Base-by-base conservation (phyloP, 2,888 invertebrate genomes). In the Nineta flava region DNA sequence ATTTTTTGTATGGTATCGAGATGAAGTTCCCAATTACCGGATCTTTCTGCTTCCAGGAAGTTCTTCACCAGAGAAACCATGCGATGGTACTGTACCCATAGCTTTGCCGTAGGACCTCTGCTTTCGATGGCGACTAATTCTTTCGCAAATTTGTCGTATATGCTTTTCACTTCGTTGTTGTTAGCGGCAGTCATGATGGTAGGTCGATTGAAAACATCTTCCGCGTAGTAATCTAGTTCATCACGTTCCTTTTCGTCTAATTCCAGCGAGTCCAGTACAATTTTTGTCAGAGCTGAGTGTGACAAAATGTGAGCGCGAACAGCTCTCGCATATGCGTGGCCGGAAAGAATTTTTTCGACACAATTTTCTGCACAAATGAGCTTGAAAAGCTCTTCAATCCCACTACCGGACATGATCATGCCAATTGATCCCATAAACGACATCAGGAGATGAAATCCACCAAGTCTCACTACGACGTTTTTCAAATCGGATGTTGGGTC, bases 391-490 rank as follows among this genome's bases (percentile, higher is more conserved):
- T 57, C 56, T 44, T 55, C 53, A 7, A 61, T 43, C 13, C 59
- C 58, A 53, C 57, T 59, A 12, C 57, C 58, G 16, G 50, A 50
- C 56, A 59, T 60, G 42, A 60, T 53, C 21, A 51, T 51, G 2
- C 56, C 59, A 32, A 59, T 55, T 2, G 51, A 13, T 9, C 56
- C 57, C 31, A 60, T 38, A 42, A 55, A 60, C 1, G 54, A 56
- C 57, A 58, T 56, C n/a, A 57, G 40, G n/a, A 57, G 49, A 51
- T 60, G 58, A 49, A 62, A 62, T 3, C 59, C 57, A 4, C 60
- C 59, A n/a, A 61, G 51, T 41, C 59, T 35, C 2, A 57, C 52
- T 5, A 55, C 43, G 9, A 53, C 16, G 7, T 38, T 15, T 38
- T 38, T 38, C 4, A 38, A 3, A 12, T 4, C 6, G 7, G 9